These are phyloP conservation scores for Frieseomelitta varia DNA, from an alignment of 1,140 invertebrate species.

Conservation along the genomic window DNA sequence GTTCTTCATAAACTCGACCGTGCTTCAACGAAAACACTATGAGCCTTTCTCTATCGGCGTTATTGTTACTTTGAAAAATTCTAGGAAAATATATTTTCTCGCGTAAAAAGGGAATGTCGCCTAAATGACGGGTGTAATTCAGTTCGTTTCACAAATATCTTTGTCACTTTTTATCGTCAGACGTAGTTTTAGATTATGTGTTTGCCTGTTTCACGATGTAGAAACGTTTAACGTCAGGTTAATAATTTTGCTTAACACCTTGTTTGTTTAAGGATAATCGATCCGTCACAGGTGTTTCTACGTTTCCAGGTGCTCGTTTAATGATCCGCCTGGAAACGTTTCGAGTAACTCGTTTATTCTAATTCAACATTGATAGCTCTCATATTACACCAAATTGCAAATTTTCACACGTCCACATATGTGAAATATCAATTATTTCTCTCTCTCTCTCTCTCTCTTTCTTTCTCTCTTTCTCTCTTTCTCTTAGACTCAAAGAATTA, in stretches of 20 bases:
- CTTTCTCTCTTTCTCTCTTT: background rate
- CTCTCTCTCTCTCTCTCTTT: background rate
- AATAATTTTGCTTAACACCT: background rate
- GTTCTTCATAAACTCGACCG: too few species aligned
- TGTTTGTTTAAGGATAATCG: slow-evolving; percentile 16
- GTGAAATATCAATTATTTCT: too few species aligned
- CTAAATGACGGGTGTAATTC: background rate
- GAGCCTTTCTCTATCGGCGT: too few species aligned
- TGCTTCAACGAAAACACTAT: too few species aligned
- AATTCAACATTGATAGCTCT: too few species aligned
- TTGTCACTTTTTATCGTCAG: too few species aligned
- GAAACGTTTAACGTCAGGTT: background rate
- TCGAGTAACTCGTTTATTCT: background rate
- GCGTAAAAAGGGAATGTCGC: background rate
- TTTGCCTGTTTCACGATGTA: background rate
- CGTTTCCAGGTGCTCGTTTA: slow-evolving; percentile 8
- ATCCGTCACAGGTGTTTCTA: slow-evolving; percentile 41
- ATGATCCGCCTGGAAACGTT: background rate
- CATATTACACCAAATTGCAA: too few species aligned
- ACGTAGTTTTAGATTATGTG: background rate
- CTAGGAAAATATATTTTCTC: too few species aligned
- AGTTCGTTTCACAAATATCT: background rate
- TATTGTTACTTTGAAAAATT: too few species aligned
- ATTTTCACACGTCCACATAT: too few species aligned
- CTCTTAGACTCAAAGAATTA: background rate